Evolutionary conservation across 2,113 vertebrate species (phyloP).

Genomic region (Plecturocebus donacophilus): DNA sequence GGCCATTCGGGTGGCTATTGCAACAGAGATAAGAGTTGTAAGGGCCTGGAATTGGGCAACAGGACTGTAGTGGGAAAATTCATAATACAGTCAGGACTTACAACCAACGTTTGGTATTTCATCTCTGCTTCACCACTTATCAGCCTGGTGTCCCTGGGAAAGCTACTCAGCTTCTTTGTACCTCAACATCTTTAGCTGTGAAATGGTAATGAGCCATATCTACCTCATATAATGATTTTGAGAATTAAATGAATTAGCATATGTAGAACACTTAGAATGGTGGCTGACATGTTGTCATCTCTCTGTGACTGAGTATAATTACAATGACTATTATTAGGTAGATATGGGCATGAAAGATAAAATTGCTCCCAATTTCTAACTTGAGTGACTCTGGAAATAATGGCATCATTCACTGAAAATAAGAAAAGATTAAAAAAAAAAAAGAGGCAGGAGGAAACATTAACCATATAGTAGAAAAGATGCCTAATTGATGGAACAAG

Average conservation of each 20-base stretch:
- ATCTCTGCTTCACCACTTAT: not conserved
- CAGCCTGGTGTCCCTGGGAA: not conserved
- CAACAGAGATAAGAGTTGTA: not conserved
- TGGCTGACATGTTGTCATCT: not conserved
- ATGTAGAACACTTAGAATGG: not conserved
- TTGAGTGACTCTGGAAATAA: not conserved
- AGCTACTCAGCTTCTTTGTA: not conserved
- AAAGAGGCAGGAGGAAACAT: not conserved
- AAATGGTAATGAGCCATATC: not conserved
- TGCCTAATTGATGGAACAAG: not conserved
- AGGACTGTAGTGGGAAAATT: not conserved
- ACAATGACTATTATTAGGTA: not conserved
- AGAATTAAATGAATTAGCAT: not conserved
- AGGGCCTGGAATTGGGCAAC: not conserved
- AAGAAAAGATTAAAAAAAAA: not conserved
- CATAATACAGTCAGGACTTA: not conserved
- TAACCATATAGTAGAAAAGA: not conserved
- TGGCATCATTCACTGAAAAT: not conserved
- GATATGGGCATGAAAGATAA: not conserved
- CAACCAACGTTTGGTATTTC: not conserved
- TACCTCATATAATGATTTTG: not conserved
- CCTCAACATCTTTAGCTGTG: not conserved
- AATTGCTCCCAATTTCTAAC: not conserved
- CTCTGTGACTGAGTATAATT: no score
- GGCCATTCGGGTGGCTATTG: no score